Evolutionary conservation across 2,113 vertebrate species (phyloP), one percentile per base, ranked within the genome.

Genomic region (Trinectes maculatus): DNA sequence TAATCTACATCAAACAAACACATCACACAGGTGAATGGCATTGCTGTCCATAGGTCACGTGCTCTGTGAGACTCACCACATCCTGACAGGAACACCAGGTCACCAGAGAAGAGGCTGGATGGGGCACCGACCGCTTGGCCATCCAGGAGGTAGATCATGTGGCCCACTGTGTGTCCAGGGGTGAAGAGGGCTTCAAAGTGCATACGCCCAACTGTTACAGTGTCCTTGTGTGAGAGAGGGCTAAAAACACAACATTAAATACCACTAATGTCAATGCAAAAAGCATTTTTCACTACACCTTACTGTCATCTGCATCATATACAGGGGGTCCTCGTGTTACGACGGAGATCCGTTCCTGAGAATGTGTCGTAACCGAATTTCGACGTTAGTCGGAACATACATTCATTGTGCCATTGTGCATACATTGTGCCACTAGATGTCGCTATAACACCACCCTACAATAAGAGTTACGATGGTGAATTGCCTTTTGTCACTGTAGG

Each of bases 21-120:
- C n/a, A n/a, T n/a, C n/a, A n/a, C n/a, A n/a, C n/a, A n/a, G n/a
- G n/a, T n/a, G n/a, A n/a, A n/a, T n/a, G n/a, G n/a, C n/a, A n/a
- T n/a, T n/a, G n/a, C n/a, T n/a, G n/a, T n/a, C n/a, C n/a, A 16
- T 47, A 10, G 16, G 11, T 40, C 8, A 12, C 0, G 0, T 44
- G 46, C 8, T 31, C n/a, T 12, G 13, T 25, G 25, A 3, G 29
- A 77, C 93, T 91, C 78, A 99, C 98, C 98, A 1, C 97, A 99
- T 80, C 98, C 98, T 11, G 96, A 96, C 2, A 99, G 95, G 89
- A 99, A 99, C 31, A 99, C 94, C 53, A 99, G 94, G 82, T 99
- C 98, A 26, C 98, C 98, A 0, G 98, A 99, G 88, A 99, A 99
- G 57, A 99, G 94, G 84, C 95, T 96, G 46, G 91, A 90, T 15